phyloP scores from a whole-genome alignment of 2,113 vertebrate species.

The Eulacestoma nigropectus region DNA sequence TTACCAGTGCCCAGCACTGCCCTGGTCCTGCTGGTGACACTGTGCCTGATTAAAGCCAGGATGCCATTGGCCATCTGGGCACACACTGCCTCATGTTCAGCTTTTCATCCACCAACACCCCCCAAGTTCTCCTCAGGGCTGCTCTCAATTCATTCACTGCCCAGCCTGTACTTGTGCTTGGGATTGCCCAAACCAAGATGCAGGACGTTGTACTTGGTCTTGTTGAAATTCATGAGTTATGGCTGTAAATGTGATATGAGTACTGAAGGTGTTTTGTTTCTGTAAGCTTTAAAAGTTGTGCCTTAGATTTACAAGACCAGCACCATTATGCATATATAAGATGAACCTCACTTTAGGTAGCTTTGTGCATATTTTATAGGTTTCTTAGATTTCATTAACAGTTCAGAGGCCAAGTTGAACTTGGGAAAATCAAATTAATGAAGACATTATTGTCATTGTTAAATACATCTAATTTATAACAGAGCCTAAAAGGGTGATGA shows the following conservation, averaged over 20 bases:
- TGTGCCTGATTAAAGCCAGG: neutral
- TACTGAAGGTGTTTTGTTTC: neutral
- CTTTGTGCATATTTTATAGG: neutral
- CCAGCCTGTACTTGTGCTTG: neutral
- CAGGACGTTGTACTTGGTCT: neutral
- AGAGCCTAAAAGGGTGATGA: neutral
- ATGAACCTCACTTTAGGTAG: neutral
- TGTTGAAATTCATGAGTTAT: neutral
- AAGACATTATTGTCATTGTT: neutral
- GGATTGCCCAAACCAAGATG: neutral
- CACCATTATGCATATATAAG: neutral
- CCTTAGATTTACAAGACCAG: neutral
- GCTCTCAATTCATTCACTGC: neutral
- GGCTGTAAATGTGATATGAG: neutral
- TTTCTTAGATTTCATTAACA: neutral
- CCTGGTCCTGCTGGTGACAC: neutral
- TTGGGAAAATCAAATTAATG: neutral
- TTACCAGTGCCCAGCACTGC: neutral
- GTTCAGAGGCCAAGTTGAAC: neutral
- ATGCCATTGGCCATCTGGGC: accelerated
- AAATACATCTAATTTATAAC: neutral
- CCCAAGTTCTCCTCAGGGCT: neutral
- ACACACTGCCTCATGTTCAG: neutral
- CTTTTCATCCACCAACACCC: neutral
- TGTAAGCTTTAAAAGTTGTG: neutral